Base-by-base conservation (phyloP, 64 coral and sea anemone genomes). In the Trachythela sp. region DNA sequence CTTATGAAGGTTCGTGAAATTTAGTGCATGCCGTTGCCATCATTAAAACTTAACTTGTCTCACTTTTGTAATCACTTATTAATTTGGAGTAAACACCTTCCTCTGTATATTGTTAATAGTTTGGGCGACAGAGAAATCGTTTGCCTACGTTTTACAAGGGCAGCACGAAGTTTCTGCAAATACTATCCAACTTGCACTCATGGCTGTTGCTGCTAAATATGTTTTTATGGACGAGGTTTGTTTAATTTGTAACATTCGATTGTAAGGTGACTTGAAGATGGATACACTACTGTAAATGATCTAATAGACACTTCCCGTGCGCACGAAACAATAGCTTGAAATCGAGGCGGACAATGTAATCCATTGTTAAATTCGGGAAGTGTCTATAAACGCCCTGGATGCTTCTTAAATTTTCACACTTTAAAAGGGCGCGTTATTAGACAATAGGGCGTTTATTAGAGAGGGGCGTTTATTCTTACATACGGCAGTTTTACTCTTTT, bases 101-200 rank as follows among this genome's bases (percentile, higher is more conserved):
- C 35, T 39, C 9, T 17, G 0, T 39, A 8, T 80, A 22, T 36
- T 80, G 30, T 80, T 50, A 2, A 84, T 49, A 86, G 84, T 86
- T 86, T 90, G 89, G 89, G 84, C 33, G 41, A 83, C 36, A 1
- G 85, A 26, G 34, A 40, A 85, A 85, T 8, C 56, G 0, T 54
- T 54, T 29, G 89, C n/a, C 1, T 38, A 48, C 13, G 2, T 67
- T 39, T 17, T 90, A 18, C 49, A 85, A 70, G 89, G 89, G 1
- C 50, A 59, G 4, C 89, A 84, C 18, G 39, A 90, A 59, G 54
- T 83, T 26, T 41, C 37, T 27, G 11, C 42, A 33, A 22, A 59
- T 30, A 52, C 22, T 10, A 67, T 90, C 20, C 40, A 90, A 39
- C 83, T 90, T 17, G 83, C 39, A 20, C 43, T 90, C 31, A 85